These are phyloP conservation scores for Plebejus anna DNA, from an alignment of 2,888 invertebrate species.

Conservation along the genomic window DNA sequence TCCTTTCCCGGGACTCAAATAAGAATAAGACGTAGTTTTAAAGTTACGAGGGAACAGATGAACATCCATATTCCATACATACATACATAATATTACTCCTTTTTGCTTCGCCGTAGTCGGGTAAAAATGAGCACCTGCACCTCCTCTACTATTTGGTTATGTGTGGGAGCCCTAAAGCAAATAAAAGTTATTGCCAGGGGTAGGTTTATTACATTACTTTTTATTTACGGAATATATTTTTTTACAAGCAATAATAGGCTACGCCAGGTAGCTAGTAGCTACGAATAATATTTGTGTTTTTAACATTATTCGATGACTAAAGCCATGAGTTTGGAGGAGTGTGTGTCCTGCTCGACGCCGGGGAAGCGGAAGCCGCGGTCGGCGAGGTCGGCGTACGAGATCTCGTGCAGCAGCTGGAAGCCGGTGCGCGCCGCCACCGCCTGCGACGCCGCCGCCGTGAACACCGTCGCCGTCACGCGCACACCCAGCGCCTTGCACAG, in stretches of 20 bases:
- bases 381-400: slow-evolving; percentile 69
- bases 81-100: too few species aligned
- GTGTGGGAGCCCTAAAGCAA: too few species aligned
- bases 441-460: slow-evolving; percentile 76
- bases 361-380: slow-evolving; percentile 63
- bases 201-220: neutral
- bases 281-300: neutral
- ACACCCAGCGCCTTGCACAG: slow-evolving; percentile 72
- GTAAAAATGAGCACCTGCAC: too few species aligned
- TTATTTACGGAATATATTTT: too few species aligned
- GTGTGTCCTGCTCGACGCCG: slow-evolving; percentile 61
- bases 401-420: slow-evolving; percentile 60
- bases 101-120: too few species aligned
- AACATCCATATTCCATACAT: too few species aligned
- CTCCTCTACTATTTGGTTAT: too few species aligned
- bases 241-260: neutral
- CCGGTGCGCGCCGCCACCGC: slow-evolving; percentile 72
- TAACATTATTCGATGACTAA: slow-evolving; percentile 49
- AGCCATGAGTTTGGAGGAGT: slow-evolving; percentile 69
- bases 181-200: too few species aligned
- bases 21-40: too few species aligned
- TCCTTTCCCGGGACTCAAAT: too few species aligned
- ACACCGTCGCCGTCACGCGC: slow-evolving; percentile 71
- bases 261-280: neutral
- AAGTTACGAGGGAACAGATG: too few species aligned